Evolutionary conservation across 2,888 invertebrate genomes (phyloP).

Genomic region (Scelioninae gen. 1): DNA sequence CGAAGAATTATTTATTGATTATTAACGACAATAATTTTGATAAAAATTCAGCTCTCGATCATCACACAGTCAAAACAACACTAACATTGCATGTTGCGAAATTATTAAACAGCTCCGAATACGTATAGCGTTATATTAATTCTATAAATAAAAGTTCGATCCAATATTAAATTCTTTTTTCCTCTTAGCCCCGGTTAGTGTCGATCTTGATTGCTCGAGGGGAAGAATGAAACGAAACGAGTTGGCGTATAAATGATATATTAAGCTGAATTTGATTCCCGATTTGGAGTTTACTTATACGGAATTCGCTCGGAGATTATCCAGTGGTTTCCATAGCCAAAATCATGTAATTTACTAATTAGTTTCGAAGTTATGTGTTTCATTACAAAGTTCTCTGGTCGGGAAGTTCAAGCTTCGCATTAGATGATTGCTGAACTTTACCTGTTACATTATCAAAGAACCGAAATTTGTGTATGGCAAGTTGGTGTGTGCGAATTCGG

Average conservation of each 20-base stretch:
- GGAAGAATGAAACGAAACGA: constrained; percentile 21
- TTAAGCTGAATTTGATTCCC: constrained; percentile 63
- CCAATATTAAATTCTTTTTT: constrained; percentile 43
- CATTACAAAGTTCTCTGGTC: constrained; percentile 69
- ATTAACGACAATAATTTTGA: too few relatives aligned
- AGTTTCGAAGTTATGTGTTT: constrained; percentile 71
- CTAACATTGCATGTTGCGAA: too few relatives aligned
- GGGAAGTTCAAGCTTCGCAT: constrained; percentile 67
- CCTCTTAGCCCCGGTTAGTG: neutral
- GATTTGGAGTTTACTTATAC: constrained; percentile 57
- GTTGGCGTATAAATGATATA: constrained; percentile 49
- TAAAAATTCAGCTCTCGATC: too few relatives aligned
- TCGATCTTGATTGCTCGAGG: too few relatives aligned
- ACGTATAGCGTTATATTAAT: too few relatives aligned
- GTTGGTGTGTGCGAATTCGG: constrained; percentile 28
- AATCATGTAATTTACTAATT: constrained; percentile 71
- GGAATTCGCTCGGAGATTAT: constrained; percentile 58
- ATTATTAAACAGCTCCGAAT: too few relatives aligned
- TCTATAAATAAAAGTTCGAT: constrained; percentile 14
- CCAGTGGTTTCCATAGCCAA: constrained; percentile 58
- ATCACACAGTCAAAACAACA: too few relatives aligned
- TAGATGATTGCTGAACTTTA: constrained; percentile 71
- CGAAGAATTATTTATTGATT: too few relatives aligned
- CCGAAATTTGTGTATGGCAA: constrained; percentile 57
- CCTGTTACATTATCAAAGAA: constrained; percentile 70